phyloP scores from a whole-genome alignment of 2,888 invertebrate species.

The Apotomis betuletana region DNA sequence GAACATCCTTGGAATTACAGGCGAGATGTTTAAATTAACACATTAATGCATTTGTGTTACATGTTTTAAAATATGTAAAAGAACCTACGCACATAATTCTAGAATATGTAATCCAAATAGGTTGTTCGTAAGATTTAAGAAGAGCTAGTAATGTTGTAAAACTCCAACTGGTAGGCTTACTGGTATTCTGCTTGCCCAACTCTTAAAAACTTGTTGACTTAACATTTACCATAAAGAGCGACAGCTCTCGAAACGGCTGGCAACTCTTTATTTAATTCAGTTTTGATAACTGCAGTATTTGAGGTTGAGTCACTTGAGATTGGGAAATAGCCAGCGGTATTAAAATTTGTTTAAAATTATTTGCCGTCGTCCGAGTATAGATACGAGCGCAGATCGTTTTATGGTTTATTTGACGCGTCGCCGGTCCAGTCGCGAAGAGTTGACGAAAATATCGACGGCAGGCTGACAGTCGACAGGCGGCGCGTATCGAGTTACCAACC shows the following conservation, averaged over 20 bases:
- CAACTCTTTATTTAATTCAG: slow-evolving; percentile 61
- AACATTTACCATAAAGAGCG: slow-evolving; percentile 73
- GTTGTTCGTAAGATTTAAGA: not conserved
- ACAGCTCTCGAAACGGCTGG: slow-evolving; percentile 55
- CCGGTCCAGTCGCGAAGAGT: slow-evolving; percentile 58
- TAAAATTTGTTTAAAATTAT: slow-evolving; percentile 39
- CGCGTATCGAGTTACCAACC: slow-evolving; percentile 68
- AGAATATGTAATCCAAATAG: no score
- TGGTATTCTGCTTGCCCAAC: slow-evolving; percentile 66
- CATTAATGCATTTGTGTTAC: not conserved
- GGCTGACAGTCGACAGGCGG: slow-evolving; percentile 68
- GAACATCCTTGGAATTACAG: not conserved
- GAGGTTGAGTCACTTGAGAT: slow-evolving; percentile 58
- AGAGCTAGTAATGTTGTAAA: slow-evolving; percentile 1
- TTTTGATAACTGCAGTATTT: slow-evolving; percentile 58
- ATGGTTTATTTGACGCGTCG: slow-evolving; percentile 69
- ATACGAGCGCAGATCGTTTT: slow-evolving; percentile 56
- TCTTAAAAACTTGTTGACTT: slow-evolving; percentile 70
- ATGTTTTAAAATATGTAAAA: no score
- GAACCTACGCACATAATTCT: no score
- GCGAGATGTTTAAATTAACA: not conserved
- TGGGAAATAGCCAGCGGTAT: slow-evolving; percentile 53
- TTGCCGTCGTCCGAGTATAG: slow-evolving; percentile 49
- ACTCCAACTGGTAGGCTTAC: slow-evolving; percentile 11
- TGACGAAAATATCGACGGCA: slow-evolving; percentile 76